Percentiles rank a stretch among this genome's conserved stretches.
These are phyloP conservation scores for Digitonthophagus gazella DNA, from an alignment of 2,888 invertebrate species.

Conservation along the genomic window DNA sequence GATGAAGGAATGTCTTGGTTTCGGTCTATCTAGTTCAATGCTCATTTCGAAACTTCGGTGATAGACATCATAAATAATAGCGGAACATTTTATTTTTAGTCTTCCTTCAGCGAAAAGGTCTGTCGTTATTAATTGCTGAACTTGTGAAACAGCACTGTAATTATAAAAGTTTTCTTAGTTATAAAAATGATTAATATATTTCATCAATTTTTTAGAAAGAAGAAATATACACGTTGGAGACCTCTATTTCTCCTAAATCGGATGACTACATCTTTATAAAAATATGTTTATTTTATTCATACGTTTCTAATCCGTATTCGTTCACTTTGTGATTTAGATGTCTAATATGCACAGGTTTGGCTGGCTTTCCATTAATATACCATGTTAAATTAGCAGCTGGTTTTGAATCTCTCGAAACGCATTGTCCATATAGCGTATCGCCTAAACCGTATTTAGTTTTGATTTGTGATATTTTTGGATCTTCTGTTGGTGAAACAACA, in stretches of 20 bases:
- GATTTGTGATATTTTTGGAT: conserved; percentile 55
- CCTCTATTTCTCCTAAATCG: too few relatives aligned
- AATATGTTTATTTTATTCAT: conserved; percentile 14
- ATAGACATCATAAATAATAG: conserved; percentile 64
- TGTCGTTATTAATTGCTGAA: conserved; percentile 43
- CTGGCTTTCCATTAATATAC: conserved; percentile 57
- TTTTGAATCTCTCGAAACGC: conserved; percentile 56
- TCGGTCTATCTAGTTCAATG: conserved; percentile 56
- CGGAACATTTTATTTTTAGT: conserved; percentile 62
- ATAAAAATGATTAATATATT: too few relatives aligned
- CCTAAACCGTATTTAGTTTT: conserved; percentile 55
- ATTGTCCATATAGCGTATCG: conserved; percentile 57
- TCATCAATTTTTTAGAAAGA: too few relatives aligned
- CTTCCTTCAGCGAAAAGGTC: conserved; percentile 43
- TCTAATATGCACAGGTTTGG: conserved; percentile 36
- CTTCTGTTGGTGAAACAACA: conserved; percentile 55
- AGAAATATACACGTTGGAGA: too few relatives aligned
- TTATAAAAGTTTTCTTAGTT: conserved; percentile 16
- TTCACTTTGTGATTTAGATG: conserved; percentile 30
- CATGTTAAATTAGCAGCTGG: conserved; percentile 61
- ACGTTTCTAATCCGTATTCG: conserved; percentile 31
- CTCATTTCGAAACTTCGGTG: conserved; percentile 67
- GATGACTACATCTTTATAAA: too few relatives aligned
- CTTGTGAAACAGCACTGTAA: conserved; percentile 44
- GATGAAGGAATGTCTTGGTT: conserved; percentile 24